phyloP scores from a whole-genome alignment of 2,113 vertebrate genomes.

The Hemichromis elongatus region DNA sequence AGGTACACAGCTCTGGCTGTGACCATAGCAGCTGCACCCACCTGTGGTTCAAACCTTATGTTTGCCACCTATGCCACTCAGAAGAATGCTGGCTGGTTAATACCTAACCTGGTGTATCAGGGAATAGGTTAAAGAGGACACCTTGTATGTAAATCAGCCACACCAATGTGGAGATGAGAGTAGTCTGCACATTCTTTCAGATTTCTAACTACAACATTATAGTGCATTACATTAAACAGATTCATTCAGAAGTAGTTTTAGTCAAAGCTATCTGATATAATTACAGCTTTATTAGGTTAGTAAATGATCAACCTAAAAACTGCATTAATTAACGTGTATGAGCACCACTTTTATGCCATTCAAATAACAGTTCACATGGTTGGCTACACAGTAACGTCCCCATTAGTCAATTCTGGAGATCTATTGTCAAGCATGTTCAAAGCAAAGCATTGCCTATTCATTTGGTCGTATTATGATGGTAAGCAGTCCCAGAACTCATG shows the following conservation, averaged over 20 bases:
- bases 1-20: neutral
- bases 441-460: neutral
- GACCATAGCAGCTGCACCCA: neutral
- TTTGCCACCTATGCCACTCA: neutral
- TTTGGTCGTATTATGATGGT: conserved; percentile 68
- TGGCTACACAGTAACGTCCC: conserved; percentile 17
- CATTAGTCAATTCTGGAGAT: conserved; percentile 13
- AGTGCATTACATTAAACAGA: neutral
- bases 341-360: neutral
- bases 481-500: conserved; percentile 89
- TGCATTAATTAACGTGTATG: neutral
- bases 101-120: neutral
- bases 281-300: neutral
- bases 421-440: conserved; percentile 4
- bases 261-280: neutral
- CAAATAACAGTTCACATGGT: neutral
- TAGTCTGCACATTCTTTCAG: neutral
- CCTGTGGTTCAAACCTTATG: neutral
- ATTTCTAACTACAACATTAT: neutral
- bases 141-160: neutral
- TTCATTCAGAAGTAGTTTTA: neutral
- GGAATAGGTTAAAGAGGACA: neutral
- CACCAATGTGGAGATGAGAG: neutral
- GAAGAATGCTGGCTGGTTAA: neutral
- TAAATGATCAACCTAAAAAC: neutral